These are phyloP conservation scores for Eriosoma lanigerum DNA, from an alignment of 1,140 invertebrate species.

Conservation along the genomic window DNA sequence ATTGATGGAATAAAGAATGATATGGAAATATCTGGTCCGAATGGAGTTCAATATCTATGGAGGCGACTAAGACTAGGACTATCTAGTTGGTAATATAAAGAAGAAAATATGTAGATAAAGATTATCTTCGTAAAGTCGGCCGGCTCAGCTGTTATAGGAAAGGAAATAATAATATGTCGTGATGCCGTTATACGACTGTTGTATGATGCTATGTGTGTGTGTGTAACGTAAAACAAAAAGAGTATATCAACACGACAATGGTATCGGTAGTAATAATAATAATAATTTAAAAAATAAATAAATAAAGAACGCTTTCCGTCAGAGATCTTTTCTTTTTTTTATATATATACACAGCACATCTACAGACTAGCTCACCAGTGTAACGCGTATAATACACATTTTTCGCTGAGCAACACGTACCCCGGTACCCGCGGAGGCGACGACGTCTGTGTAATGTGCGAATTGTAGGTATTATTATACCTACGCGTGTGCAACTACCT, in stretches of 20 bases:
- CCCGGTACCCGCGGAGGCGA: background rate
- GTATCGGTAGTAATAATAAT: background rate
- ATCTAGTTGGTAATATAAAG: too few relatives aligned
- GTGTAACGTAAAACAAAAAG: too few relatives aligned
- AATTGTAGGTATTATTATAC: too few relatives aligned
- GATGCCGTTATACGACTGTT: background rate
- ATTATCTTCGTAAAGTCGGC: background rate
- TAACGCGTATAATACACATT: background rate
- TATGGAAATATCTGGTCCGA: too few relatives aligned
- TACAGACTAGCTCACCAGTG: too few relatives aligned
- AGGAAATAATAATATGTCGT: conserved; percentile 24
- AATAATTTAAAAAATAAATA: conserved; percentile 6
- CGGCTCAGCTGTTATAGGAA: background rate
- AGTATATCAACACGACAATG: background rate
- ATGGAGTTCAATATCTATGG: too few relatives aligned
- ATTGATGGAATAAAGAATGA: too few relatives aligned
- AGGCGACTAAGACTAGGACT: too few relatives aligned
- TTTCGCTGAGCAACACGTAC: background rate
- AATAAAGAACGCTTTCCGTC: conserved; percentile 25
- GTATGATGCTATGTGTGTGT: background rate
- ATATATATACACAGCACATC: too few relatives aligned
- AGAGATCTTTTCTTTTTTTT: too few relatives aligned
- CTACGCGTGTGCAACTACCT: background rate
- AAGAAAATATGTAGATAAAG: too few relatives aligned
- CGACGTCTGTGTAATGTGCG: background rate